Percentiles rank a stretch among this genome's conserved stretches.
These are phyloP conservation scores for Psephotus haematonotus DNA, from an alignment of 2,113 vertebrate species.

Conservation along the genomic window DNA sequence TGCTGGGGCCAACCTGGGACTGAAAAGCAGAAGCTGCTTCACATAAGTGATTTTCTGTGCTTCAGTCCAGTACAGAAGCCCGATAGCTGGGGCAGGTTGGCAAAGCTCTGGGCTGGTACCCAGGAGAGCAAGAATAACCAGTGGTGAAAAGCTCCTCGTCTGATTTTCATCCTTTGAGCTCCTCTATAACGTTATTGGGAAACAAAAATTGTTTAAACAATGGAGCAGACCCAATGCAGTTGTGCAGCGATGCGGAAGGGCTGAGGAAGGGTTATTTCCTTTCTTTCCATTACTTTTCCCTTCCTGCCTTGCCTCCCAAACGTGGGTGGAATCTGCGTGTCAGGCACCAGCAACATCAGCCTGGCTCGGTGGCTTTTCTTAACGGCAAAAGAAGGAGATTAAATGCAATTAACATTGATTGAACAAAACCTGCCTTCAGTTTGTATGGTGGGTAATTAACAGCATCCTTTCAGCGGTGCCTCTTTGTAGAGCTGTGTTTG, in stretches of 20 bases:
- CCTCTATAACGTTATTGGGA: slow-evolving; percentile 19
- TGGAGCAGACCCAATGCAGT: slow-evolving; percentile 11
- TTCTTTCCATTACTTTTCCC: slow-evolving; percentile 26
- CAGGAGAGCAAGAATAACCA: not conserved
- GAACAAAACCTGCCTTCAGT: slow-evolving; percentile 32
- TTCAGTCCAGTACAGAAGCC: not conserved
- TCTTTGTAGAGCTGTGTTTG: not conserved
- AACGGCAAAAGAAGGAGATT: slow-evolving; percentile 37
- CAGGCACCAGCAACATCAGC: slow-evolving; percentile 17
- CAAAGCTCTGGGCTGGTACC: not conserved
- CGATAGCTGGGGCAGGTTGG: not conserved
- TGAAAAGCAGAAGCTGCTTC: not conserved
- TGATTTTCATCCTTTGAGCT: slow-evolving; percentile 39
- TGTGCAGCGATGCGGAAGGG: slow-evolving; percentile 49
- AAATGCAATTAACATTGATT: slow-evolving; percentile 64
- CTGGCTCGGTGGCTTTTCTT: slow-evolving; percentile 48
- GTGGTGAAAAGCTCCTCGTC: not conserved
- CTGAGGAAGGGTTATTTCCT: slow-evolving; percentile 42
- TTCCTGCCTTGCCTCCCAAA: not conserved
- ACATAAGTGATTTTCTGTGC: not conserved
- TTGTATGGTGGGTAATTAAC: slow-evolving; percentile 58
- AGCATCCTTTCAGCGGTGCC: slow-evolving; percentile 43
- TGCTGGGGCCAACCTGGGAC: not conserved
- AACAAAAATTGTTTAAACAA: slow-evolving; percentile 61
- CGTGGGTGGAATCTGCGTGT: slow-evolving; percentile 29